Evolutionary conservation across 2,888 invertebrate species (phyloP).

Genomic region (Euphydryas editha): DNA sequence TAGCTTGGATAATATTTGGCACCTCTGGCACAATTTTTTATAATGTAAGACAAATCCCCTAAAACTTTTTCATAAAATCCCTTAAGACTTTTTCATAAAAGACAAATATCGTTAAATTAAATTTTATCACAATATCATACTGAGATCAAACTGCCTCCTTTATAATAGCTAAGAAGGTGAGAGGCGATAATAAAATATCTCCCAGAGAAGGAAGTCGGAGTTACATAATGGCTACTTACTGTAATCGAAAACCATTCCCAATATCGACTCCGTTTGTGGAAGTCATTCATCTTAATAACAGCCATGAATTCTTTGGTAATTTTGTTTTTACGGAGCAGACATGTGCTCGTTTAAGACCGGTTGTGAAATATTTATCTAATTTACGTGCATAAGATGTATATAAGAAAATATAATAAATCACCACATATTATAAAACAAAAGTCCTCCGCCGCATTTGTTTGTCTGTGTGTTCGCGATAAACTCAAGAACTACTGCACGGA

Average conservation of each 20-base stretch:
- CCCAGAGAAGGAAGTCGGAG: slow-evolving; percentile 23
- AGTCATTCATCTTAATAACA: slow-evolving; percentile 39
- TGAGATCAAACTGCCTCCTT: slow-evolving; percentile 13
- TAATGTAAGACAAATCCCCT: neutral
- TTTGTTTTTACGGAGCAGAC: slow-evolving; percentile 23
- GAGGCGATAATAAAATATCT: slow-evolving; percentile 37
- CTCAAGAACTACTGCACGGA: no score
- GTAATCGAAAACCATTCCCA: slow-evolving; percentile 40
- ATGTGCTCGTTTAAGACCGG: slow-evolving; percentile 10
- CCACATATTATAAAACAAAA: no score
- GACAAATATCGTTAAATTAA: neutral
- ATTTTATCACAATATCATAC: neutral
- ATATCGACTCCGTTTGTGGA: slow-evolving; percentile 38
- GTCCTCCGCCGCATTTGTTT: no score
- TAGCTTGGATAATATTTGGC: neutral
- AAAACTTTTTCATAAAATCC: no score
- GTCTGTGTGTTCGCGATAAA: no score
- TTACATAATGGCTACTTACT: slow-evolving; percentile 38
- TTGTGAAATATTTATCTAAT: neutral
- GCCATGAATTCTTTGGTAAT: slow-evolving; percentile 28
- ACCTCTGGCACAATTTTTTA: neutral
- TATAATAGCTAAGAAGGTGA: slow-evolving; percentile 12
- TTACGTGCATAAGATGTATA: neutral
- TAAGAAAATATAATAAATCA: neutral
- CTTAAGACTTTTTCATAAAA: neutral